These are phyloP conservation scores for Gisinianus flammeolus DNA, from an alignment of 2,888 invertebrate species.

Conservation along the genomic window DNA sequence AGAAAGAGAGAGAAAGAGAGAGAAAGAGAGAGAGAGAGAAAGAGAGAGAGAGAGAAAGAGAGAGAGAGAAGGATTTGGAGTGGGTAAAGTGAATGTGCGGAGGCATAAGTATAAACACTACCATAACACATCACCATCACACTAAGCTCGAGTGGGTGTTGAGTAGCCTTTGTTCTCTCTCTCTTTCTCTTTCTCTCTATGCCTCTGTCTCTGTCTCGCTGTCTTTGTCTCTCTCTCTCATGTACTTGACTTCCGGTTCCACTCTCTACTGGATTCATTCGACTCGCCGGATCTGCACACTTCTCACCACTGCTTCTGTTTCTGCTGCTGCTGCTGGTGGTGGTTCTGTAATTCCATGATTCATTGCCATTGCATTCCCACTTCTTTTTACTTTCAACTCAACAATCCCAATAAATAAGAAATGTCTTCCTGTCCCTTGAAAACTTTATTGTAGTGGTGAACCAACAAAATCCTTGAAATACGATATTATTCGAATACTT, in stretches of 20 bases:
- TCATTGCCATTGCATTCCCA: background rate
- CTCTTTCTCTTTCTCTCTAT: background rate
- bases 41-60: too few relatives aligned
- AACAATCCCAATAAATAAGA: background rate
- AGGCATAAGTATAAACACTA: background rate
- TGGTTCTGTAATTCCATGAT: background rate
- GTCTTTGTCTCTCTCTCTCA: slow-evolving; percentile 2
- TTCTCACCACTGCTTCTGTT: too few relatives aligned
- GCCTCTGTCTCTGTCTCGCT: slow-evolving; percentile 7
- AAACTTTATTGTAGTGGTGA: too few relatives aligned
- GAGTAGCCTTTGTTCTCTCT: background rate
- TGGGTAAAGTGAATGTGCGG: too few relatives aligned
- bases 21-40: too few relatives aligned
- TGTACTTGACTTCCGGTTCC: slow-evolving; percentile 18
- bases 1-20: too few relatives aligned
- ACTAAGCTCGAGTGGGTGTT: background rate
- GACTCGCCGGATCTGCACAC: too few relatives aligned
- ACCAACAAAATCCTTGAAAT: background rate
- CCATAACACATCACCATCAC: too few relatives aligned
- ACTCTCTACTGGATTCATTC: too few relatives aligned
- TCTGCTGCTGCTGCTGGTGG: too few relatives aligned
- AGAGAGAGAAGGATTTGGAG: background rate
- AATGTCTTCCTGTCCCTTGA: too few relatives aligned
- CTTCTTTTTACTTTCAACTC: background rate
- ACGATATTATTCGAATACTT: too few relatives aligned